Base-by-base conservation (phyloP, 2,113 vertebrate species). In the Triplophysa tibetana region DNA sequence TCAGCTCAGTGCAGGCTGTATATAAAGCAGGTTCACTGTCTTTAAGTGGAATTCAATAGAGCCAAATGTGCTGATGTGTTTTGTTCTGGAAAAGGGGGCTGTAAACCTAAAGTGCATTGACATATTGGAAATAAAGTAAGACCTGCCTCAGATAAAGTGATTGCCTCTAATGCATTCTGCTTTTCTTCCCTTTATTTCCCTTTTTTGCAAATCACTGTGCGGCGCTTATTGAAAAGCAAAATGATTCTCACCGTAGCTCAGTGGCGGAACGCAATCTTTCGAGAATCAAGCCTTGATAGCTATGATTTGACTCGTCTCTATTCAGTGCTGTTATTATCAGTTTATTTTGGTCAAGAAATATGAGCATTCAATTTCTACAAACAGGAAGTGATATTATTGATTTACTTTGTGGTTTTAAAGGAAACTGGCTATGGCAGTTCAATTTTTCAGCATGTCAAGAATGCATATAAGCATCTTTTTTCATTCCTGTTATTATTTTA, bases 61-160 rank as follows among this genome's bases (percentile, higher is more conserved):
- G 29, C 56, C 54, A 60, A 66, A 78, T 54, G 68, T 73, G 75
- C 75, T 56, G 12, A 56, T 74, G 52, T 75, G 70, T 79, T 65
- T 33, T 68, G 68, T 82, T 78, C 52, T 68, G 26, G 8, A 56
- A 48, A 17, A 8, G 43, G 45, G 21, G 48, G 63, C 60, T 24
- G 24, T 64, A 33, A 62, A 74, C 60, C 50, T 82, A 76, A 82
- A 82, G 78, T 70, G 64, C 75, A 81, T 82, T n/a, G 75, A 62
- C 33, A 19, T 80, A 72, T 75, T 77, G 60, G 50, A 77, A 84
- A 81, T 75, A 23, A 58, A 62, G 43, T 72, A 70, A 81, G 70
- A 69, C 74, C 74, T 70, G 72, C 54, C 70, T 63, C 21, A 24
- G 75, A 70, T 81, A 66, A 83, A 78, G 64, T 67, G 54, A 80